Conservation (phyloP, 2,113 vertebrate genomes). For the Mormyrus iriodes region DNA sequence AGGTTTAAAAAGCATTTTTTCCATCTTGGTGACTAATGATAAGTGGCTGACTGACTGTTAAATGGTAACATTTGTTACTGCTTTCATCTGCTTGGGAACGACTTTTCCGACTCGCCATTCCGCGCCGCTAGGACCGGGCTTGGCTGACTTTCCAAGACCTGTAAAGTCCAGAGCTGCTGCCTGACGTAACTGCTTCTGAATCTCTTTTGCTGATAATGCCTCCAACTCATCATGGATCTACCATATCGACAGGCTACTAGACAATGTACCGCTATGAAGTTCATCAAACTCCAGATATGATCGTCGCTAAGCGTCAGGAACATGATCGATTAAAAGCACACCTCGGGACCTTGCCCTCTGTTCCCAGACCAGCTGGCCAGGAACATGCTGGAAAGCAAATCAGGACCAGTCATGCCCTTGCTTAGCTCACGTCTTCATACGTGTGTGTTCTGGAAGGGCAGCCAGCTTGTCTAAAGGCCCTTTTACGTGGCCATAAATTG, state of each 20-base stretch:
- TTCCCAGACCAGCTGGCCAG: not conserved
- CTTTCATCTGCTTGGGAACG: not conserved
- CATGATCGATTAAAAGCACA: not conserved
- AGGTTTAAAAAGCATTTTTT: not conserved
- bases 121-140: not conserved
- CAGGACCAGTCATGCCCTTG: not conserved
- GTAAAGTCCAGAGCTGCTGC: not conserved
- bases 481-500: slow-evolving; percentile 25
- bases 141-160: not conserved
- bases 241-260: not conserved
- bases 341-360: not conserved
- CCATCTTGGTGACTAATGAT: not conserved
- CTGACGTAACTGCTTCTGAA: not conserved
- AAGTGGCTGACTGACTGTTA: not conserved
- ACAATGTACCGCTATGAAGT: not conserved
- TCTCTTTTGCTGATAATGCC: not conserved
- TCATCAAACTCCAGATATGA: not conserved
- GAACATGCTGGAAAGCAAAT: not conserved
- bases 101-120: not conserved
- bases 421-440: not conserved
- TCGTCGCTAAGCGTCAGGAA: not conserved
- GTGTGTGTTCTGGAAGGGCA: not conserved
- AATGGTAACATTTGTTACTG: not conserved
- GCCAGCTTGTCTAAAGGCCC: not conserved
- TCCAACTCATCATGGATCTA: not conserved